These are phyloP conservation scores for Coptodon bakossiorum DNA, from an alignment of 2,113 vertebrate genomes.

Conservation along the genomic window DNA sequence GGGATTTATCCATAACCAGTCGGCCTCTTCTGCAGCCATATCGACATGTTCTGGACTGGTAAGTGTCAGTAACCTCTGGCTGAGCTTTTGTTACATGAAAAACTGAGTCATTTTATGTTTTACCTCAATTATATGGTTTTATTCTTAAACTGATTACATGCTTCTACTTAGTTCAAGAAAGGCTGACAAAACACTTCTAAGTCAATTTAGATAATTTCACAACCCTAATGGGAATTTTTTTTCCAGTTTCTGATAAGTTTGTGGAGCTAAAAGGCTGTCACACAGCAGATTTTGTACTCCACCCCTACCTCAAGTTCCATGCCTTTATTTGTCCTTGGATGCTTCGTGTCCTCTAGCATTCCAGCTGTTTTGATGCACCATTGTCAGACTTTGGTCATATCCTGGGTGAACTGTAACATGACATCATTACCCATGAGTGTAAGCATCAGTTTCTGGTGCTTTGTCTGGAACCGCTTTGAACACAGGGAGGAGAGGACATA, in stretches of 20 bases:
- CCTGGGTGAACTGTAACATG: not conserved
- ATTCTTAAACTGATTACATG: not conserved
- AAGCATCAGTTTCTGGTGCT: constrained; percentile 1
- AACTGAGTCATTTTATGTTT: not conserved
- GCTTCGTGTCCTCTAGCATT: not conserved
- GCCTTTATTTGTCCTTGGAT: not conserved
- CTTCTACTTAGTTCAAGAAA: not conserved
- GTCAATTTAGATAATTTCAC: not conserved
- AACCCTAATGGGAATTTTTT: not conserved
- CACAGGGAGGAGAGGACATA: not conserved
- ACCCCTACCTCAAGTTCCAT: not conserved
- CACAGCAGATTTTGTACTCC: not conserved
- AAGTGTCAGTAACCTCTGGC: constrained; percentile 54
- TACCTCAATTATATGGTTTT: not conserved
- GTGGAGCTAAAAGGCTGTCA: not conserved
- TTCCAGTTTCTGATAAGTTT: not conserved
- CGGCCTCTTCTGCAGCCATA: constrained; percentile 84
- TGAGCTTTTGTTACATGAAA: not conserved
- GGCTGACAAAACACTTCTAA: not conserved
- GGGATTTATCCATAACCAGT: constrained; percentile 89
- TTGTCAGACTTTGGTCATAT: not conserved
- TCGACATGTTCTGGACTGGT: constrained; percentile 94
- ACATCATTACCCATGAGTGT: constrained; percentile 18
- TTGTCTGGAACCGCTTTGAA: constrained; percentile 5
- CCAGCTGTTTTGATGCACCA: not conserved